These are phyloP conservation scores for Hycleus cichorii DNA, from an alignment of 1,140 invertebrate genomes.

Conservation along the genomic window DNA sequence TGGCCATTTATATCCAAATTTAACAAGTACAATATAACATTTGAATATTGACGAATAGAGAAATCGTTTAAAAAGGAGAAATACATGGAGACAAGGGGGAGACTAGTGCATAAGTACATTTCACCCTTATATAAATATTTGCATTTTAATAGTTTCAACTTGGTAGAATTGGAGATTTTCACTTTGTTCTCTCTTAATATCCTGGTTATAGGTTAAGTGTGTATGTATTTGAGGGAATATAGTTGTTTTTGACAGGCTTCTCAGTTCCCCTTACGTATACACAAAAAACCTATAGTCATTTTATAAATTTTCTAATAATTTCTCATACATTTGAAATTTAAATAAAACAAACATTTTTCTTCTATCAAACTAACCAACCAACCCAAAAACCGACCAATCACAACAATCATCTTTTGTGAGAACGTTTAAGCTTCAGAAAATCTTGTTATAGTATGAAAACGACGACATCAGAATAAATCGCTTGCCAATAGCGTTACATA, in stretches of 20 bases:
- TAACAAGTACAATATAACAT: slow-evolving; percentile 27
- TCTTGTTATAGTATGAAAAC: slow-evolving; percentile 4
- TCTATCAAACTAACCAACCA: slow-evolving; percentile 3
- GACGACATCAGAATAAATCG: slow-evolving; percentile 39
- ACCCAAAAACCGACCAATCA: too few species aligned
- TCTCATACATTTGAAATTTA: slow-evolving; percentile 28
- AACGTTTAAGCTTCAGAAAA: slow-evolving; percentile 11
- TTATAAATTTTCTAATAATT: too few species aligned
- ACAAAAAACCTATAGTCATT: too few species aligned
- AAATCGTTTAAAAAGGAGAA: background rate
- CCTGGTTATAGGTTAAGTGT: too few species aligned
- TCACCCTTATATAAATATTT: slow-evolving; percentile 31
- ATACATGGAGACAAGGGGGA: background rate
- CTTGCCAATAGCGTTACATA: slow-evolving; percentile 37
- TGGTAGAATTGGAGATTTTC: slow-evolving; percentile 15
- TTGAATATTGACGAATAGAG: background rate
- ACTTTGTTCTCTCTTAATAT: slow-evolving; percentile 12
- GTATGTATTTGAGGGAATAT: too few species aligned
- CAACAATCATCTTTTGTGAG: too few species aligned
- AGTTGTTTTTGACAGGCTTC: too few species aligned
- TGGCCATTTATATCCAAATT: slow-evolving; percentile 39
- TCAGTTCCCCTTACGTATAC: too few species aligned
- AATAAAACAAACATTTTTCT: slow-evolving; percentile 42
- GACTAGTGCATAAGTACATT: slow-evolving; percentile 8
- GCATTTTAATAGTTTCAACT: slow-evolving; percentile 38